Conservation (phyloP, 2,113 vertebrate species). For the Montifringilla adamsi region DNA sequence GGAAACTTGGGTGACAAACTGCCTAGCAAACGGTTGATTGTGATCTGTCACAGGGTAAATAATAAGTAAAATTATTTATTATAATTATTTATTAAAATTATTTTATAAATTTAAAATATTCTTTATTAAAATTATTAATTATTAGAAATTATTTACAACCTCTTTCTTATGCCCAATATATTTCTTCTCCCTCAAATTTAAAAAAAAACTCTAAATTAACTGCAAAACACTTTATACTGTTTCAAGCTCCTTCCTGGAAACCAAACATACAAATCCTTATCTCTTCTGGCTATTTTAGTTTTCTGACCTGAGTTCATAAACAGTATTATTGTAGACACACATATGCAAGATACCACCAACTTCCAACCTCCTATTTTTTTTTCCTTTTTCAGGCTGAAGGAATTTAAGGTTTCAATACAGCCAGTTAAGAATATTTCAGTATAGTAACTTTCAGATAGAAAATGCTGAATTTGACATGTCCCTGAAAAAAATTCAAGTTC, state of each 20-base stretch:
- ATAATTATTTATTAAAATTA: too few relatives aligned
- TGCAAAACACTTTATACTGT: background rate
- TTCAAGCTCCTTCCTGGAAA: background rate
- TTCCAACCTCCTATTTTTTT: background rate
- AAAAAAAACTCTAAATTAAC: background rate
- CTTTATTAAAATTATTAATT: too few relatives aligned
- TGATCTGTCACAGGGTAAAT: background rate
- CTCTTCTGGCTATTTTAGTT: background rate
- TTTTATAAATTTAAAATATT: too few relatives aligned
- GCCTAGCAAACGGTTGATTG: background rate
- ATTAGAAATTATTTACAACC: background rate
- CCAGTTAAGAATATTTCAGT: background rate
- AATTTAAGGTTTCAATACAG: background rate
- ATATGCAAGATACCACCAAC: background rate
- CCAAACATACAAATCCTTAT: background rate
- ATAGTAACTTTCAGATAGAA: background rate
- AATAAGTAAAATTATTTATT: background rate
- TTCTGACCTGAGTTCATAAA: background rate
- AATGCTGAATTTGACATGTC: background rate
- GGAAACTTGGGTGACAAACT: background rate
- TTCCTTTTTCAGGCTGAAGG: background rate
- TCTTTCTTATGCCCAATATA: background rate
- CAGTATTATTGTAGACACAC: accelerated
- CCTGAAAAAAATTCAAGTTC: background rate
- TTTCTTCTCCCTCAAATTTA: background rate